Base-by-base conservation (phyloP, 2,113 vertebrate species). In the Alouatta palliata region DNA sequence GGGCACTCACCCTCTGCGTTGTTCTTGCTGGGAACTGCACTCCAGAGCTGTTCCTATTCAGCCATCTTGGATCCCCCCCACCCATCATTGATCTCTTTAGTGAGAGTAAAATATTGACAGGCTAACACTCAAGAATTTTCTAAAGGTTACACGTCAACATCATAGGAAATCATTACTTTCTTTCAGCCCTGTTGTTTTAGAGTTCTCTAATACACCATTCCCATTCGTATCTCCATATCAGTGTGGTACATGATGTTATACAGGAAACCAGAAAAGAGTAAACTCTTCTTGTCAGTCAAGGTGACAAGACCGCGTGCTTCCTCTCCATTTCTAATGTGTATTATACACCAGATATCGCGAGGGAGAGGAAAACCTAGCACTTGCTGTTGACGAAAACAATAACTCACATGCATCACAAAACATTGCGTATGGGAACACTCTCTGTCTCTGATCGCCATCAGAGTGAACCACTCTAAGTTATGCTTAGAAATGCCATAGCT, bases 241-340 rank as follows among this genome's bases (percentile, higher is more conserved):
- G 87, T 54, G 75, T 94, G 87, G 85, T 56, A 90, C 68, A 88
- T 85, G 43, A 73, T n/a, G 10, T 12, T 25, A 61, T 61, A n/a
- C 96, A 96, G 97, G 98, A 98, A 97, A 68, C 70, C 47, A 71
- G 68, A 92, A 92, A 91, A 91, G 84, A 85, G 94, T 82, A 37
- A 92, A 56, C 87, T 91, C 70, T 76, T 93, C 94, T 95, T 82
- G 52, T 81, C 83, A 49, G 84, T 35, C 64, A 75, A 82, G 89
- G 52, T 85, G 90, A 92, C 1, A 40, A 52, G 47, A 96, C 47
- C 43, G 49, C 52, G 75, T 84, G n/a, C 81, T 96, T 91, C 93
- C 95, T 93, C 43, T 96, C 64, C 79, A 75, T 97, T 98, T 96
- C 85, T 68, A 16, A 7, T 7, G 40, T 6, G 47, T 73, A 2